phyloP scores from a whole-genome alignment of 2,113 vertebrate species.

The Panurus biarmicus region DNA sequence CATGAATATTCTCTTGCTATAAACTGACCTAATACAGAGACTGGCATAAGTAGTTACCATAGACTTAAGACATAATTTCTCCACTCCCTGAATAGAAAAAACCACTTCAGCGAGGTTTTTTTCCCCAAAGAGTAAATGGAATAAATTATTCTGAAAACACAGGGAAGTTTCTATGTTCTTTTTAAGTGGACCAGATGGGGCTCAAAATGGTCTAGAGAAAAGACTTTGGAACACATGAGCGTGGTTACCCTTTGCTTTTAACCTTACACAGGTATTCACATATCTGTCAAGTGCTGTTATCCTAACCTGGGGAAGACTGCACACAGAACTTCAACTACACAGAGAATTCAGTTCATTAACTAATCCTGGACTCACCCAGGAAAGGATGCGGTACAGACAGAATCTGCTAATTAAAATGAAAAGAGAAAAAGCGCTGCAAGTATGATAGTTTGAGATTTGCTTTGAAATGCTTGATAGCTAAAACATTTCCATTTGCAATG shows the following conservation, averaged over 20 bases:
- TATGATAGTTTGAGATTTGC: not conserved
- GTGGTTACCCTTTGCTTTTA: not conserved
- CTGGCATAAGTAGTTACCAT: not conserved
- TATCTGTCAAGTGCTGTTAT: not conserved
- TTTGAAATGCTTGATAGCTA: not conserved
- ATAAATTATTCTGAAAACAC: not conserved
- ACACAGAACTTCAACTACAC: not conserved
- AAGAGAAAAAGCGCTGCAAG: not conserved
- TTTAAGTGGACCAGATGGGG: not conserved
- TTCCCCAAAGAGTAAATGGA: not conserved
- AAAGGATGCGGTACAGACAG: not conserved
- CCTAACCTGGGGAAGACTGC: not conserved
- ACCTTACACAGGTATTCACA: not conserved
- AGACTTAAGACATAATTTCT: not conserved
- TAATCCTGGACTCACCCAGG: not conserved
- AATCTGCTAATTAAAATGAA: not conserved
- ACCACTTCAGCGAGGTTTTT: not conserved
- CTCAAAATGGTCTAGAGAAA: not conserved
- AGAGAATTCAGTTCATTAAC: not conserved
- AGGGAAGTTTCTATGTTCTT: not conserved
- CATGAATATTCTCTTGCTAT: not conserved
- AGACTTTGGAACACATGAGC: not conserved
- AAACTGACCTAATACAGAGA: not conserved
- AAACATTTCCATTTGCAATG: not conserved
- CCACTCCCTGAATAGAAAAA: not conserved